Percentiles rank a stretch among this genome's conserved stretches.
Conservation (phyloP, 1,140 invertebrate genomes). For the Dinothrombium tinctorium region DNA sequence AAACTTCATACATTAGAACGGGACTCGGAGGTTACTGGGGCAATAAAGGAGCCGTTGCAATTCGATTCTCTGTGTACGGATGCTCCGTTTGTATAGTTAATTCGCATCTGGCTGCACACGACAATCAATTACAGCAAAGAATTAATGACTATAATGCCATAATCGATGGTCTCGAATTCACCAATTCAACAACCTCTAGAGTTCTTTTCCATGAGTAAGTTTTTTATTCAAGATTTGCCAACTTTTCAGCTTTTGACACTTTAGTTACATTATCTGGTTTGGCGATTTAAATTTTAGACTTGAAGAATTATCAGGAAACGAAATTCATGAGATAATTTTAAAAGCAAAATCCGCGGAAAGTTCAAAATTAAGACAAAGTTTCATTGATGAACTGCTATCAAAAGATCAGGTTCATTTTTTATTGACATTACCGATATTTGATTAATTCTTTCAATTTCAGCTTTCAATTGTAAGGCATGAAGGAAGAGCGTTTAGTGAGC, state of each 20-base stretch:
- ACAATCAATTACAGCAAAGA: conserved; percentile 46
- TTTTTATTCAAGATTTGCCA: conserved; percentile 7
- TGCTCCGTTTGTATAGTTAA: conserved; percentile 66
- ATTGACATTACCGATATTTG: conserved; percentile 1
- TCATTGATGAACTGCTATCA: conserved; percentile 21
- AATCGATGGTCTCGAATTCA: conserved; percentile 24
- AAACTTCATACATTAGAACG: conserved; percentile 57
- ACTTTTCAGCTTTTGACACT: conserved; percentile 1
- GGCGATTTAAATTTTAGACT: conserved; percentile 83
- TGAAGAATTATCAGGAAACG: conserved; percentile 31
- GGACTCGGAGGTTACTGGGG: conserved; percentile 69
- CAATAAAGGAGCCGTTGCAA: conserved; percentile 75
- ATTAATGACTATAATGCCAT: conserved; percentile 67
- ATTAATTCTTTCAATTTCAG: conserved; percentile 11
- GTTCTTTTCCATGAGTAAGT: conserved; percentile 73
- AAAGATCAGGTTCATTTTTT: conserved; percentile 33
- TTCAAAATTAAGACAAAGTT: background rate
- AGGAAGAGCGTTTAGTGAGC: conserved; percentile 51
- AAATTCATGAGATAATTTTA: conserved; percentile 17
- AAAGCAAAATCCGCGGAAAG: background rate
- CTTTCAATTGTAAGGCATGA: conserved; percentile 36
- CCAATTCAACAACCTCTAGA: conserved; percentile 40
- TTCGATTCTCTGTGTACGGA: conserved; percentile 59
- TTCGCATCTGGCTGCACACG: conserved; percentile 64
- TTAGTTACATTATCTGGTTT: conserved; percentile 71